Evolutionary conservation across 2,113 vertebrate species (phyloP), one percentile per base, ranked within the genome.

Genomic region (Coptodon rendalli): DNA sequence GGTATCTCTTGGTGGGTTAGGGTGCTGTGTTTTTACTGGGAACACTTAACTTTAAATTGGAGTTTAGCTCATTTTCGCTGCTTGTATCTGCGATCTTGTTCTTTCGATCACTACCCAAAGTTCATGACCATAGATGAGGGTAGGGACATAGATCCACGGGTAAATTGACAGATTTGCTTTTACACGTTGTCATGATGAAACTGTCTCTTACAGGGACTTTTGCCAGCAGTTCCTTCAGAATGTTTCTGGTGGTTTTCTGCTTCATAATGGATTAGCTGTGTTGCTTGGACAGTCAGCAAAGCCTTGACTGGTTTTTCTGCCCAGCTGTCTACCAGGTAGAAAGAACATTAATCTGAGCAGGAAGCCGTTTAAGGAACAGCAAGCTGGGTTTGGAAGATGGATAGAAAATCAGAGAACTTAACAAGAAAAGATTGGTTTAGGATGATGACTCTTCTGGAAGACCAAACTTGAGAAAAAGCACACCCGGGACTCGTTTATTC

Each of bases 161-260:
- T 53, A 3, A 53, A 53, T n/a, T n/a, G 50, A 53, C 50, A 52
- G 50, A 9, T 52, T 52, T 52, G 9, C 50, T 52, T 52, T 52
- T 52, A n/a, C 50, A 10, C 0, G 3, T 53, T 53, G 19, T 53
- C 50, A 53, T 53, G 50, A 53, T 0, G 50, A 53, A 53, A 9
- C 0, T 53, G 50, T 53, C 9, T 53, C 50, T 53, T 53, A 53
- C 50, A 53, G 50, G 50, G 50, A 53, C 50, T 53, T 53, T 53
- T 53, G 90, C 92, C 94, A 94, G 92, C 56, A 94, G 71, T 91
- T 91, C 84, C 87, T 94, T 82, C 88, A 91, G 81, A 87, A 86
- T 76, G 81, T 89, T 95, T 88, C 91, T 92, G 89, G 86, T 89
- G 88, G 91, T 94, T 95, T 95, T 93, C 90, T 27, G 86, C 90